phyloP scores from a whole-genome alignment of 2,113 vertebrate species.

The Sprattus sprattus region DNA sequence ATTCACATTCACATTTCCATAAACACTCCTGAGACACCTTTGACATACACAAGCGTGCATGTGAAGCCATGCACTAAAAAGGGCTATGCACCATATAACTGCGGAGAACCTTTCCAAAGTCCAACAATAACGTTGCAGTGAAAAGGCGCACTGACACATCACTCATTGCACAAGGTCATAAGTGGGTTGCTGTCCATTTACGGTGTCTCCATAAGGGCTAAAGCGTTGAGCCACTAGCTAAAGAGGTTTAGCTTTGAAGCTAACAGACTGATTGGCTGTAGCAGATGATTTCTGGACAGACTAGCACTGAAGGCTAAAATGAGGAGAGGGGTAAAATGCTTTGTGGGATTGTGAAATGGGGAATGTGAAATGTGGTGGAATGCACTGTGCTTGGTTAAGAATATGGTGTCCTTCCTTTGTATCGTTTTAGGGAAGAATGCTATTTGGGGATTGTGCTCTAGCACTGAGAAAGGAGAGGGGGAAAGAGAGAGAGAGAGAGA shows the following conservation, averaged over 20 bases:
- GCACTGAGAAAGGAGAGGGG: not conserved
- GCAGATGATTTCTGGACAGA: not conserved
- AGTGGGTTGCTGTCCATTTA: not conserved
- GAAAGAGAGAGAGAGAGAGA: conserved; percentile 39
- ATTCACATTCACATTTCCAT: not conserved
- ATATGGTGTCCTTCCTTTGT: not conserved
- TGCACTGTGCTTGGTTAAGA: not conserved
- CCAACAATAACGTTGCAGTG: not conserved
- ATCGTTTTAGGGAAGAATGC: not conserved
- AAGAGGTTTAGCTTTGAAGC: not conserved
- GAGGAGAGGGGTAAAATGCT: not conserved
- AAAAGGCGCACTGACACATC: not conserved
- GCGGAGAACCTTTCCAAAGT: not conserved
- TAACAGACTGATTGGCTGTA: not conserved
- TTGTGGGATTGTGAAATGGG: not conserved
- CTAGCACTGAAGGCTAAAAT: not conserved
- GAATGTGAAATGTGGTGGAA: not conserved
- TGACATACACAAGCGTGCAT: not conserved
- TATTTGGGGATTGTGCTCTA: not conserved
- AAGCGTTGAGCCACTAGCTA: not conserved
- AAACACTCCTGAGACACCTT: too few relatives aligned
- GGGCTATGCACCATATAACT: not conserved
- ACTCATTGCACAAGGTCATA: not conserved
- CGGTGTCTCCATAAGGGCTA: not conserved
- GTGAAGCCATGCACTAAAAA: not conserved